Evolutionary conservation across 2,797 vertebrate species (phyloP), one percentile per base, ranked within the genome.

Genomic region (Rhinella marina): DNA sequence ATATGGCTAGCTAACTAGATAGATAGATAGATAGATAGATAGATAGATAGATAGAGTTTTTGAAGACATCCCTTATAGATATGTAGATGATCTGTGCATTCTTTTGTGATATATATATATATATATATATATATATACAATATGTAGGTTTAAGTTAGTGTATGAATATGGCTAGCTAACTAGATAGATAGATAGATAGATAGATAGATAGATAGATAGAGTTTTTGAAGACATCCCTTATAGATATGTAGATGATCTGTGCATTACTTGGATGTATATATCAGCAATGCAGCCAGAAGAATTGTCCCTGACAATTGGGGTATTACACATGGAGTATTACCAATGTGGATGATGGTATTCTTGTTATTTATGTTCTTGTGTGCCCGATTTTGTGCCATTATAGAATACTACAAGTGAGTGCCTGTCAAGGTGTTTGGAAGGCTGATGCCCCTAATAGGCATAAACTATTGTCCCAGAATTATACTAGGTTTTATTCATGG

Each of bases 391-490:
- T 41, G 27, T 56, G 3, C 56, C 13, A 81, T 81, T 11, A 21
- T 50, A 29, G 17, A 23, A 79, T 3, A 79, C 2, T 10, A 2
- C 8, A 57, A 12, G 16, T 10, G 7, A 81, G 78, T 1, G 54
- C 27, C 27, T 41, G 52, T 57, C 17, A 32, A 19, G 19, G 5
- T 72, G 50, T 11, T 56, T 57, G 68, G 21, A 84, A n/a, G 9
- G 16, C 52, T 21, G 32, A 61, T 4, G 41, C 9, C 32, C 13
- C 25, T 25, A 25, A 3, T 81, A 81, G 7, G 79, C 27, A 8
- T 68, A 54, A n/a, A 56, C 72, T 73, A n/a, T 59, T 61, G 70
- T n/a, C n/a, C 7, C 23, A 80, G 23, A 56, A 57, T 87, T 23
- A 70, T 59, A 25, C 29, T 82, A 88, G 52, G 56, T 29, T 48